A percentile compares a stretch with the other conserved stretches of the same genome.
Conservation (phyloP, 2,113 vertebrate species). For the Micronycteris hirsuta region DNA sequence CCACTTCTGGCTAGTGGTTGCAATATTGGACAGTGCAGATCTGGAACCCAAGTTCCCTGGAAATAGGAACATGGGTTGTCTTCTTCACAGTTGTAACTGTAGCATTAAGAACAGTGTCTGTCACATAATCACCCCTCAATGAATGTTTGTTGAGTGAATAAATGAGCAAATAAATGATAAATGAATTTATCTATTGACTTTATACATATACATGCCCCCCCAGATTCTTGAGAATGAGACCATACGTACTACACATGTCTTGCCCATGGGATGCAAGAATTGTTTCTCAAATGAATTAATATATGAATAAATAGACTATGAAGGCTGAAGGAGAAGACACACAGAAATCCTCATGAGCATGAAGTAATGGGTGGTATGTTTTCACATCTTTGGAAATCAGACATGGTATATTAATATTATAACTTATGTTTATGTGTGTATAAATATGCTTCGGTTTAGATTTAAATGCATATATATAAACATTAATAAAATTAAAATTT, state of each 20-base stretch:
- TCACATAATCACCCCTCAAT: neutral
- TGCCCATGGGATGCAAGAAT: neutral
- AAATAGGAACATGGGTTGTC: neutral
- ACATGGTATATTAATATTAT: neutral
- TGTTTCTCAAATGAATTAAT: neutral
- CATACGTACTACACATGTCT: accelerated
- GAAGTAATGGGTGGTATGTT: neutral
- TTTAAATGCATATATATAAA: neutral
- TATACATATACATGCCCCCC: neutral
- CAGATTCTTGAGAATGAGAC: neutral
- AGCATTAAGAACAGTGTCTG: neutral
- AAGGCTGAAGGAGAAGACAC: neutral
- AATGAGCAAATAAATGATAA: neutral
- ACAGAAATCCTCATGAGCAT: neutral
- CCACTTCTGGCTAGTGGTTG: neutral
- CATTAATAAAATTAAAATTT: slow-evolving; percentile 29
- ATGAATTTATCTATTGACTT: neutral
- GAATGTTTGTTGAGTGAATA: slow-evolving; percentile 15
- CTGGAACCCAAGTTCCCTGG: neutral
- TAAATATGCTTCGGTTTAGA: neutral
- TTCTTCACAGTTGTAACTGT: neutral
- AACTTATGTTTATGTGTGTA: neutral
- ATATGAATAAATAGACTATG: neutral
- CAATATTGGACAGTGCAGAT: neutral
- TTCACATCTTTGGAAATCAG: neutral